phyloP scores from a whole-genome alignment of 1,140 invertebrate species.

The Tetranychus cinnabarinus region DNA sequence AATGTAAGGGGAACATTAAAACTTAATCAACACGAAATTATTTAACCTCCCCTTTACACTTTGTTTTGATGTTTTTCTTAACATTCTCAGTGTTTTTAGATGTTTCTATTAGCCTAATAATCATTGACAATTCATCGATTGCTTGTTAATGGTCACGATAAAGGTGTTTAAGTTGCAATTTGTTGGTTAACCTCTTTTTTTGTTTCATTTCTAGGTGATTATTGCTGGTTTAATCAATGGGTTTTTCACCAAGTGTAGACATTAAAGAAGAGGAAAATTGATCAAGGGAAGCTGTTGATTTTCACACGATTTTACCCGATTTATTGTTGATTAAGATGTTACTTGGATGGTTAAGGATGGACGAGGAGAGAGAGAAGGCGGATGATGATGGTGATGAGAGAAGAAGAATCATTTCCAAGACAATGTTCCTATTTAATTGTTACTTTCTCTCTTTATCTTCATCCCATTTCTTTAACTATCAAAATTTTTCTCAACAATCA shows the following conservation, averaged over 20 bases:
- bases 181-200: slow-evolving; percentile 9
- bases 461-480: too few relatives aligned
- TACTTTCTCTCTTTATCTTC: too few relatives aligned
- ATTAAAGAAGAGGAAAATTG: too few relatives aligned
- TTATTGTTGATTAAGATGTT: neutral
- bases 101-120: neutral
- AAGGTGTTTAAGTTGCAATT: slow-evolving; percentile 17
- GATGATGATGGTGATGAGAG: neutral
- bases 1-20: too few relatives aligned
- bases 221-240: neutral
- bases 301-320: neutral
- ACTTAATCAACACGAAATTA: too few relatives aligned
- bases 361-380: neutral
- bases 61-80: too few relatives aligned
- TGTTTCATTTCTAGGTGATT: too few relatives aligned
- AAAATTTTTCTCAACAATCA: too few relatives aligned
- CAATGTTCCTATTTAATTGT: neutral
- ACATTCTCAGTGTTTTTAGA: too few relatives aligned
- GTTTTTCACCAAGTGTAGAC: neutral
- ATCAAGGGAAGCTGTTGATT: neutral
- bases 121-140: neutral
- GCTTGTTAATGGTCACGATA: neutral
- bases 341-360: neutral
- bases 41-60: too few relatives aligned
- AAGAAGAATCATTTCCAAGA: neutral